Conservation (phyloP, 2,113 vertebrate species). For the Paramormyrops kingsleyae region DNA sequence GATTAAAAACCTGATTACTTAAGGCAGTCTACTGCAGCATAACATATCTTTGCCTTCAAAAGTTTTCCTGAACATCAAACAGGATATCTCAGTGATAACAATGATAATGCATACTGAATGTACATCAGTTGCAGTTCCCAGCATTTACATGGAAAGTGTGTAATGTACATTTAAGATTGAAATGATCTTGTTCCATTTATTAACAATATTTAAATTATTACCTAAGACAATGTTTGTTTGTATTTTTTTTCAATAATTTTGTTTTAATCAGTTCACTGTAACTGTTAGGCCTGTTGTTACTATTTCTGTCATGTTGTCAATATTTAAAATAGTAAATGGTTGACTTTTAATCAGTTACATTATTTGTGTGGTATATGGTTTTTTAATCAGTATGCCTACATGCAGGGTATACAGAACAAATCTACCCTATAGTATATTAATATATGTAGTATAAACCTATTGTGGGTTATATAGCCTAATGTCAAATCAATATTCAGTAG, state of each 20-base stretch:
- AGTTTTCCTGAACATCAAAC: background rate
- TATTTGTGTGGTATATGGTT: background rate
- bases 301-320: background rate
- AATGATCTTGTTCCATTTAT: background rate
- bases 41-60: background rate
- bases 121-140: background rate
- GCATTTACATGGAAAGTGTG: background rate
- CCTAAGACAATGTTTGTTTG: background rate
- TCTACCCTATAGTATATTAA: background rate
- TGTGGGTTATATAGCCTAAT: background rate
- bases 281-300: background rate
- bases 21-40: background rate
- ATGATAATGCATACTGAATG: background rate
- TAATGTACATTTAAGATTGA: background rate
- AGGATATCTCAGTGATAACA: background rate
- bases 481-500: background rate
- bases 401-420: background rate
- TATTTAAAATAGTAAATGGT: background rate
- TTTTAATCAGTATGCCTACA: background rate
- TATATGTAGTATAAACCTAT: background rate
- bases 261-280: background rate
- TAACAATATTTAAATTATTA: background rate
- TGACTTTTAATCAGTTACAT: background rate
- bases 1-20: background rate
- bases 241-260: background rate